phyloP scores from a whole-genome alignment of 2,888 invertebrate species.

The Sipunculus nudus region DNA sequence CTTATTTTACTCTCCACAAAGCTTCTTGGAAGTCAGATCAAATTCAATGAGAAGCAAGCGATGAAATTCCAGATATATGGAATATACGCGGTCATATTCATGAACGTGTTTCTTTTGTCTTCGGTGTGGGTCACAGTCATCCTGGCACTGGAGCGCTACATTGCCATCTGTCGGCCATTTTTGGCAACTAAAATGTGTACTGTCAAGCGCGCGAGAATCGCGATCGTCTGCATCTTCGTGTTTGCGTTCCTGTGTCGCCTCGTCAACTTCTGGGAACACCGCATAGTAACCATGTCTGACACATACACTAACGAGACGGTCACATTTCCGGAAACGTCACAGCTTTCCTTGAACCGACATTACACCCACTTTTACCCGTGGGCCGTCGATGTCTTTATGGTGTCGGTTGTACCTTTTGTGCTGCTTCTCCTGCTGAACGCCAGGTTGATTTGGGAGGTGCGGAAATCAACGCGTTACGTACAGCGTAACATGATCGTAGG shows the following conservation, averaged over 20 bases:
- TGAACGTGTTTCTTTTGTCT: constrained; percentile 46
- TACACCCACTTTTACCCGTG: constrained; percentile 45
- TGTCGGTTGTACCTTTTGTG: constrained; percentile 55
- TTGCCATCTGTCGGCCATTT: constrained; percentile 62
- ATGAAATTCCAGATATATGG: constrained; percentile 17
- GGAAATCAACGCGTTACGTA: constrained; percentile 57
- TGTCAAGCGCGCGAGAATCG: constrained; percentile 49
- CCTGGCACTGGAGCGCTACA: constrained; percentile 61
- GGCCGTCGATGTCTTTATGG: constrained; percentile 47
- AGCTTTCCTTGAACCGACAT: constrained; percentile 35
- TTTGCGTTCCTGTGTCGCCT: constrained; percentile 45
- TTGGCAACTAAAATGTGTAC: constrained; percentile 52
- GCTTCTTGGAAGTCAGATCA: constrained; percentile 27
- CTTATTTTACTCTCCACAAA: constrained; percentile 47
- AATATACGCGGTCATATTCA: constrained; percentile 33
- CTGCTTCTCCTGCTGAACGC: constrained; percentile 54
- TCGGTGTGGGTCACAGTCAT: constrained; percentile 63
- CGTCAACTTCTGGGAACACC: constrained; percentile 52
- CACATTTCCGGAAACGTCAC: constrained; percentile 32
- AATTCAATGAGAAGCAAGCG: neutral
- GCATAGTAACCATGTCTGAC: constrained; percentile 27
- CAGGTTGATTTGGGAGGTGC: constrained; percentile 58
- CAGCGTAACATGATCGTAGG: constrained; percentile 44
- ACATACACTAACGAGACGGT: constrained; percentile 20
- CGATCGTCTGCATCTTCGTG: constrained; percentile 48